Evolutionary conservation across 2,888 invertebrate species (phyloP).

Genomic region (Agrochola lota): DNA sequence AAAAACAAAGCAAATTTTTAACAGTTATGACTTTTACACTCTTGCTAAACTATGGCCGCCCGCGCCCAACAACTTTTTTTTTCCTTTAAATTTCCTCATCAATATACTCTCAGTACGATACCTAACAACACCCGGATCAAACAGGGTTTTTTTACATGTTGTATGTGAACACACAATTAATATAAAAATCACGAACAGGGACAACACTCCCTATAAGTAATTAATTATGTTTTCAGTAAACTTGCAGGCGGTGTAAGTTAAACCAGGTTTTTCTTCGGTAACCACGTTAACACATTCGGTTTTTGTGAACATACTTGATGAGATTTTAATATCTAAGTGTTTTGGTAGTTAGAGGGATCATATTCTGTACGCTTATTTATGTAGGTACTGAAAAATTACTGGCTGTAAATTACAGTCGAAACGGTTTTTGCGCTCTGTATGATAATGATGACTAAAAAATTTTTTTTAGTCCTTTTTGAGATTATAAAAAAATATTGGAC

Average conservation of each 20-base stretch:
- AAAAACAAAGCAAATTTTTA: too few relatives aligned
- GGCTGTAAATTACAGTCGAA: background rate
- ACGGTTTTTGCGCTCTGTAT: slow-evolving; percentile 1
- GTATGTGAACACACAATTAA: background rate
- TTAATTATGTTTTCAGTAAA: background rate
- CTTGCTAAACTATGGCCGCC: too few relatives aligned
- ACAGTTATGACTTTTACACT: too few relatives aligned
- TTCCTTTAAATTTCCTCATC: too few relatives aligned
- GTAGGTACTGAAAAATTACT: background rate
- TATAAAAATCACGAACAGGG: background rate
- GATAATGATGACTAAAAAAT: too few relatives aligned
- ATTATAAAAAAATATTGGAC: too few relatives aligned
- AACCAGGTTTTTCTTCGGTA: slow-evolving; percentile 9
- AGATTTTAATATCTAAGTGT: slow-evolving; percentile 43
- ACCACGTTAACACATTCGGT: slow-evolving; percentile 2
- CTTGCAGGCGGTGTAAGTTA: slow-evolving; percentile 2
- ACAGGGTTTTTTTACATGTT: too few relatives aligned
- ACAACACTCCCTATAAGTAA: background rate
- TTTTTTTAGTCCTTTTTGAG: too few relatives aligned
- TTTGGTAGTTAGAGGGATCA: slow-evolving; percentile 26
- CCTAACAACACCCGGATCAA: too few relatives aligned
- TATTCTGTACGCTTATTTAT: background rate
- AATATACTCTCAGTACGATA: too few relatives aligned
- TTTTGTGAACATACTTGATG: slow-evolving; percentile 33
- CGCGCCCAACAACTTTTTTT: too few relatives aligned